Conservation (phyloP, 1,140 invertebrate species). For the Drosophila subobscura region DNA sequence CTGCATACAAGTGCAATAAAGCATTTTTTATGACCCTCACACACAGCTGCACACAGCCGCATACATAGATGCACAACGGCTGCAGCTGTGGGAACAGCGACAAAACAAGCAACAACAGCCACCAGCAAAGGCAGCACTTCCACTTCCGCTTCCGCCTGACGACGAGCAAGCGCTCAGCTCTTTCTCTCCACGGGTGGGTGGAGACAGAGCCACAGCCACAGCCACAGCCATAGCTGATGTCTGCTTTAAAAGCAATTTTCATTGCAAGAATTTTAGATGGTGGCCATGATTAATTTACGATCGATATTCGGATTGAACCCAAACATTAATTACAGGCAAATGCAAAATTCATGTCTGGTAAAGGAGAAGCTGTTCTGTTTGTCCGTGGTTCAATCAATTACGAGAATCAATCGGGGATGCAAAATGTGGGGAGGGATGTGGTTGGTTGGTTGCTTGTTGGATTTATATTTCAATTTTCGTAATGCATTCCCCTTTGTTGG, state of each 20-base stretch:
- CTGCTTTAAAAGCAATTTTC: constrained; percentile 18
- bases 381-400: too few relatives aligned
- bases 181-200: not conserved
- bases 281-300: constrained; percentile 16
- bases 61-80: constrained; percentile 6
- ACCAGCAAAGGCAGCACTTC: constrained; percentile 56
- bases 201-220: not conserved
- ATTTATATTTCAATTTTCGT: too few relatives aligned
- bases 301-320: not conserved
- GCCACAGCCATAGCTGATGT: not conserved
- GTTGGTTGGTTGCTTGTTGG: too few relatives aligned
- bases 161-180: not conserved
- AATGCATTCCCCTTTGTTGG: too few relatives aligned
- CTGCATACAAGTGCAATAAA: constrained; percentile 48
- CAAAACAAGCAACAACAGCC: constrained; percentile 32
- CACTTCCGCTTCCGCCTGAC: constrained; percentile 52
- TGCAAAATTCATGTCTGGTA: too few relatives aligned
- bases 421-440: too few relatives aligned
- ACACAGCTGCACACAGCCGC: not conserved
- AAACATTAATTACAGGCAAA: too few relatives aligned
- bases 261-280: constrained; percentile 18
- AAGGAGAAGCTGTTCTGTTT: too few relatives aligned
- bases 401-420: too few relatives aligned
- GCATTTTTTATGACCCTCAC: constrained; percentile 48
- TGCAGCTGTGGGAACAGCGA: constrained; percentile 1